Evolutionary conservation across 2,888 invertebrate genomes (phyloP).

Genomic region (Megalurothrips usitatus): DNA sequence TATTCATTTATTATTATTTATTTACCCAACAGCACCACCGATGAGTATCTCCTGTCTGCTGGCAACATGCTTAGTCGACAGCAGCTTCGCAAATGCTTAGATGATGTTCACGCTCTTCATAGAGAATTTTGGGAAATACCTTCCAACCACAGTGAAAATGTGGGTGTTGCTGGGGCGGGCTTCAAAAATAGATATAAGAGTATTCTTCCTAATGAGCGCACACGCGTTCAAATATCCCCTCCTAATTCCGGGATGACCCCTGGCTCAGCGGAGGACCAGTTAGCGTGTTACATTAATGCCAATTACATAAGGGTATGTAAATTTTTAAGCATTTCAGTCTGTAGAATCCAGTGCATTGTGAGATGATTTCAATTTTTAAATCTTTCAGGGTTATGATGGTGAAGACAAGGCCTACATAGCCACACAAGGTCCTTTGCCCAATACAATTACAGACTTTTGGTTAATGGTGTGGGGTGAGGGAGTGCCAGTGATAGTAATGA

Average conservation of each 20-base stretch:
- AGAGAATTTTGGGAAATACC: slow-evolving; percentile 95
- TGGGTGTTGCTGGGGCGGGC: slow-evolving; percentile 82
- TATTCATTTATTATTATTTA: background rate
- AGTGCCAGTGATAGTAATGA: slow-evolving; percentile 71
- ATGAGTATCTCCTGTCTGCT: slow-evolving; percentile 50
- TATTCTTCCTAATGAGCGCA: slow-evolving; percentile 84
- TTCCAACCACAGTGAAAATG: slow-evolving; percentile 84
- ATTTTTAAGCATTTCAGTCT: too few species aligned
- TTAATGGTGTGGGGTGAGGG: slow-evolving; percentile 67
- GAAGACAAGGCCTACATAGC: slow-evolving; percentile 83
- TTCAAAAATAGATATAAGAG: slow-evolving; percentile 80
- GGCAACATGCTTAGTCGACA: slow-evolving; percentile 53
- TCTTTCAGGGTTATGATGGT: slow-evolving; percentile 78
- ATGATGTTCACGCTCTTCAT: slow-evolving; percentile 56
- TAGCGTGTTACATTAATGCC: slow-evolving; percentile 80
- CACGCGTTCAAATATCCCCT: slow-evolving; percentile 63
- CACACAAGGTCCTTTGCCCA: slow-evolving; percentile 85
- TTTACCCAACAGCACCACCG: slow-evolving; percentile 45
- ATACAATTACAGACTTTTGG: slow-evolving; percentile 90
- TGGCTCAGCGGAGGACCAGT: slow-evolving; percentile 54
- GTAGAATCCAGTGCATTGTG: slow-evolving; percentile 2
- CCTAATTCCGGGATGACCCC: slow-evolving; percentile 40
- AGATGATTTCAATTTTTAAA: slow-evolving; percentile 31
- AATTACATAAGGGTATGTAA: slow-evolving; percentile 77
- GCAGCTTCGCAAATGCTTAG: slow-evolving; percentile 50